Conservation (phyloP, 2,113 vertebrate genomes). For the Marmota monax region DNA sequence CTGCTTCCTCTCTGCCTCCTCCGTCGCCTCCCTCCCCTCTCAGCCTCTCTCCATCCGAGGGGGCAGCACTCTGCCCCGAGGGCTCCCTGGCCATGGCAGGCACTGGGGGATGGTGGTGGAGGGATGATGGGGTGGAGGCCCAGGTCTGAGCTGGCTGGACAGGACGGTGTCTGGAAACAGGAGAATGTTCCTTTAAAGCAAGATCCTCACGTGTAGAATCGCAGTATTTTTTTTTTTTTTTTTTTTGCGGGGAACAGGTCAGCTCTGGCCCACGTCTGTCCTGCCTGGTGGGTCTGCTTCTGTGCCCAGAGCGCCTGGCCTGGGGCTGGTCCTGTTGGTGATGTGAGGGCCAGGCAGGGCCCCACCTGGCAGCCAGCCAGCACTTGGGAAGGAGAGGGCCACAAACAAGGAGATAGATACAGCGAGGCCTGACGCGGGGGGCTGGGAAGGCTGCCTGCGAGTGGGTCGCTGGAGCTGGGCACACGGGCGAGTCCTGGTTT, state of each 20-base stretch:
- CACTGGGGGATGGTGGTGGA: no score
- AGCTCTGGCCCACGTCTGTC: not conserved
- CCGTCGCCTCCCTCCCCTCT: not conserved
- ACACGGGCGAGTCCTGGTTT: not conserved
- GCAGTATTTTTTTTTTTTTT: not conserved
- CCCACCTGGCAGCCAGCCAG: not conserved
- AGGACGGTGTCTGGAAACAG: not conserved
- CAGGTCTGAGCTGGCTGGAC: not conserved
- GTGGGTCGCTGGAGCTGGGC: not conserved
- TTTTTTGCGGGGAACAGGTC: not conserved
- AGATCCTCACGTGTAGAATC: not conserved
- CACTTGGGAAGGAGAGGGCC: not conserved
- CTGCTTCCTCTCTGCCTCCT: constrained; percentile 1
- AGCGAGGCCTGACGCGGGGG: not conserved
- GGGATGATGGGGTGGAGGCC: not conserved
- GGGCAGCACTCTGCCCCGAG: not conserved
- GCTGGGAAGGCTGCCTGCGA: no score
- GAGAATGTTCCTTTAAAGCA: not conserved
- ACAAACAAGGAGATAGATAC: not conserved
- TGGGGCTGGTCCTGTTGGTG: not conserved
- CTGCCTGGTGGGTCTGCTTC: not conserved
- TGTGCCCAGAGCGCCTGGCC: not conserved
- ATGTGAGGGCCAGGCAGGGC: not conserved
- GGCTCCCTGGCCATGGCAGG: not conserved
- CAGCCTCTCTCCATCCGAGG: not conserved